Evolutionary conservation across 2,113 vertebrate species (phyloP).

Genomic region (Thunnus maccoyii): DNA sequence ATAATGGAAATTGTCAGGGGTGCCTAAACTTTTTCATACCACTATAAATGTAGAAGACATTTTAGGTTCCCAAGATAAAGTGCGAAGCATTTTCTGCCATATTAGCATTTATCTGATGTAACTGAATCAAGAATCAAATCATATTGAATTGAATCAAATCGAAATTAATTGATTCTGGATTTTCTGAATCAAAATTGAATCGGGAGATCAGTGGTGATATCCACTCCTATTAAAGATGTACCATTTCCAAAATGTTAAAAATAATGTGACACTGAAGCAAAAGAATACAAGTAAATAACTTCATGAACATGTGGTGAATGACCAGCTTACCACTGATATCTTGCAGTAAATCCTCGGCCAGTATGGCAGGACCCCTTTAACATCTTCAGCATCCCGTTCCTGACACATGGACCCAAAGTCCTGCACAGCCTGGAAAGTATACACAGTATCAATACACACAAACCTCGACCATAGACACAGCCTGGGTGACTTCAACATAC

Average conservation of each 20-base stretch:
- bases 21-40: no score
- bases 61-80: no score
- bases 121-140: no score
- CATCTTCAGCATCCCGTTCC: conserved; percentile 91
- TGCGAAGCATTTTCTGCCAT: no score
- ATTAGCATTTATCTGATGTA: no score
- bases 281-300: not conserved
- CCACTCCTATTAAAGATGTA: not conserved
- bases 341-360: conserved; percentile 99
- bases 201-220: no score
- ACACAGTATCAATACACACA: conserved; percentile 8
- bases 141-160: no score
- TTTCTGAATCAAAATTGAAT: no score
- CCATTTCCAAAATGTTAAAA: not conserved
- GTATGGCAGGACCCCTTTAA: conserved; percentile 97
- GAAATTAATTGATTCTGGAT: no score
- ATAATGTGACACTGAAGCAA: not conserved
- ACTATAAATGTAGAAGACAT: no score
- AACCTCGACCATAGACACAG: not conserved
- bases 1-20: no score
- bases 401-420: conserved; percentile 97
- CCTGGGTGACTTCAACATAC: not conserved
- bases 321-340: conserved; percentile 91
- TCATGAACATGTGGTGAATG: not conserved
- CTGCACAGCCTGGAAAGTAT: conserved; percentile 90